Evolutionary conservation across 2,888 invertebrate species (phyloP), one percentile per base, ranked within the genome.

Genomic region (Beris morrisii): DNA sequence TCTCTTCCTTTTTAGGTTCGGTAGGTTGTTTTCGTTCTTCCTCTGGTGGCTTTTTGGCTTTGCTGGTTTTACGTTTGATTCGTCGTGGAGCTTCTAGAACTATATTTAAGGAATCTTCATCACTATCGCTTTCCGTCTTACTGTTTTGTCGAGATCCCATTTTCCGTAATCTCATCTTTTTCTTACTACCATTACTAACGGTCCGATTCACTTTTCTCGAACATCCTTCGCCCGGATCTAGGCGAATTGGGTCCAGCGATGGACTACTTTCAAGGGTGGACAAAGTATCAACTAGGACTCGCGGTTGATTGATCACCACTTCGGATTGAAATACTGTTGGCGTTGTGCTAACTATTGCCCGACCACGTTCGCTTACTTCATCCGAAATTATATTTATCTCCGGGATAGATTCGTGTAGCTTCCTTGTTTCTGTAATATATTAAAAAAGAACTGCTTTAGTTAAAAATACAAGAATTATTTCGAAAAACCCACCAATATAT

Each of bases 131-230:
- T 69, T 81, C 81, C 0, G 81, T 81, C 72, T 81, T 81, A 69
- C 81, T 81, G 61, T 79, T 81, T 71, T 81, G 81, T 0, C 81
- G 72, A 0, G 81, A 81, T 3, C 81, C 81, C 73, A 80, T 75
- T 71, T 79, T 80, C 7, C 81, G 75, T 15, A 79, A 72, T 1
- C 80, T 76, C 32, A 75, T 67, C 67, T 80, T 80, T 58, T 79
- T 79, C 59, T 73, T 70, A 22, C 70, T 72, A 0, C 73, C 71
- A 67, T 72, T 74, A 31, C 71, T 72, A 44, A 66, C 68, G n/a
- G 69, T 72, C 15, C 72, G 71, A 38, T 44, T 70, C 1, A 70
- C 55, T 50, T 71, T 72, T 5, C 73, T 69, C 2, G 57, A 15
- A 1, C 31, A 50, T 38, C 55, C 56, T 12, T 66, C 67, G 22